A percentile compares a stretch with the other conserved stretches of the same genome.
Evolutionary conservation across 1,140 invertebrate genomes (phyloP).

Genomic region (Orussus abietinus): DNA sequence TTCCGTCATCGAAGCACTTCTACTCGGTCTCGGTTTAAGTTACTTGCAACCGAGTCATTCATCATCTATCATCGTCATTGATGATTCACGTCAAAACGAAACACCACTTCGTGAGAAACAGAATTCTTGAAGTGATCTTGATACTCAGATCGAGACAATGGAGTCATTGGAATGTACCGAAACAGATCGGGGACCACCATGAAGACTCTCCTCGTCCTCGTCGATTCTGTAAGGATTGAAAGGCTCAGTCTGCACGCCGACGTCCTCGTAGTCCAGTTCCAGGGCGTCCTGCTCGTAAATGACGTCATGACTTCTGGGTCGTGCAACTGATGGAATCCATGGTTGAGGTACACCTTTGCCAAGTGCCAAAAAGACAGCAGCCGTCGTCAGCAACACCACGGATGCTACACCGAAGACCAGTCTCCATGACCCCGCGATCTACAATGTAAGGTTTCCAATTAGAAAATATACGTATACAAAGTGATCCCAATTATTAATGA

Average conservation of each 20-base stretch:
- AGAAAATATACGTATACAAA: not conserved
- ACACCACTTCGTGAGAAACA: not conserved
- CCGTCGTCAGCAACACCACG: conserved; percentile 53
- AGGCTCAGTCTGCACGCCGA: conserved; percentile 49
- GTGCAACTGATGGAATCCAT: conserved; percentile 52
- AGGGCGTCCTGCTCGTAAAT: conserved; percentile 48
- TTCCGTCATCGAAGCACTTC: too few species aligned
- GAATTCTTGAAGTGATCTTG: not conserved
- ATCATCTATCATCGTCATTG: too few species aligned
- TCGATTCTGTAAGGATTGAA: conserved; percentile 36
- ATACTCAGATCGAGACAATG: conserved; percentile 1
- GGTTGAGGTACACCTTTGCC: conserved; percentile 59
- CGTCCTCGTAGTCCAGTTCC: conserved; percentile 51
- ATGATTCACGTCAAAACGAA: too few species aligned
- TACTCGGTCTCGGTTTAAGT: too few species aligned
- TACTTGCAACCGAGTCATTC: too few species aligned
- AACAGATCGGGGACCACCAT: conserved; percentile 34
- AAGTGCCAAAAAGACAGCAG: conserved; percentile 55
- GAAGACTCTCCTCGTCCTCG: conserved; percentile 33
- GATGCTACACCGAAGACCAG: conserved; percentile 58
- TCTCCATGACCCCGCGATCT: conserved; percentile 60
- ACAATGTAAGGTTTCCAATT: conserved; percentile 3
- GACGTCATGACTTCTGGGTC: conserved; percentile 48
- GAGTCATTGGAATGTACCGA: conserved; percentile 38
- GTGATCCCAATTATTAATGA: not conserved